Evolutionary conservation across 1,140 invertebrate genomes (phyloP), one percentile per base, ranked within the genome.

Genomic region (Daktulosphaira vitifoliae): DNA sequence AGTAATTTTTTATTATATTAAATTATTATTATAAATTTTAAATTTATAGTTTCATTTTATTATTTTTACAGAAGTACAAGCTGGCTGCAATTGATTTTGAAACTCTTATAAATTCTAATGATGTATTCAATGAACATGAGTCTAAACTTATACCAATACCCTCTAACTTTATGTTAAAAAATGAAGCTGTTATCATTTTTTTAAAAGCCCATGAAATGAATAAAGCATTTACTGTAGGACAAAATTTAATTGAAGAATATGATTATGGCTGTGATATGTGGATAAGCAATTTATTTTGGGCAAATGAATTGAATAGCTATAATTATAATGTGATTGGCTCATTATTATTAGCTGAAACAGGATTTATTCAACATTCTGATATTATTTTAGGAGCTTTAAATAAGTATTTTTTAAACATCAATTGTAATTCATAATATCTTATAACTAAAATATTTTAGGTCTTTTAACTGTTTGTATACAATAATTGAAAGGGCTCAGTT

Each of bases 291-390:
- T 48, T 23, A 62, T 62, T 48, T 46, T 62, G 56, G 56, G 56
- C 56, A 8, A 15, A 62, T 46, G 56, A 62, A 48, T 7, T 62
- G 11, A 62, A 62, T 46, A 16, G 15, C 26, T 62, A 62, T 3
- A 29, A 62, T 62, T 62, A 18, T 13, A 62, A 62, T 62, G 56
- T 62, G 29, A 13, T 62, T 29, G 56, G 42, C 38, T 29, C 56
- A 15, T 29, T 62, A 39, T 48, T 62, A 22, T 33, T 62, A 18
- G 56, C 56, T n/a, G 56, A 62, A 46, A 48, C 42, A 13, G 16
- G 56, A 29, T 18, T 48, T 3, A 26, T 20, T 48, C 25, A 48
- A 33, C 29, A 62, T 46, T 18, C 42, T 15, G 56, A 62, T 62
- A n/a, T 33, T 5, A 25, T 62, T 48, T 62, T 62, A 39, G 42